Conservation (phyloP, 1,140 invertebrate species). For the Philaenus spumarius region DNA sequence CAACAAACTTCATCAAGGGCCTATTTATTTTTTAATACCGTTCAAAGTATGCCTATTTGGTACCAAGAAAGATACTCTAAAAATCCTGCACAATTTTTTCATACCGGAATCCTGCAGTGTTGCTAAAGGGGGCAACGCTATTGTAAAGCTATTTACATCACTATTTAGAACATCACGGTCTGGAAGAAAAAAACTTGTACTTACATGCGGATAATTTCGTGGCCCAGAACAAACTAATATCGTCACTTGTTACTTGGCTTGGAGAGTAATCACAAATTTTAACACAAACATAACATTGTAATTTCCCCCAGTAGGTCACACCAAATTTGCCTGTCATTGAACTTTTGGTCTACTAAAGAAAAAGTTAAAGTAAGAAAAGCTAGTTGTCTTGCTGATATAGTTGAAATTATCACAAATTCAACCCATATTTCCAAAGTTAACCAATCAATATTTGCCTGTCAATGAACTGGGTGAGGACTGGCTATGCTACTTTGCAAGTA, state of each 20-base stretch:
- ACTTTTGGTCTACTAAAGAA: slow-evolving; percentile 15
- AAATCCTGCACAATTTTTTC: slow-evolving; percentile 18
- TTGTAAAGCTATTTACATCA: slow-evolving; percentile 22
- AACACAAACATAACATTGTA: not conserved
- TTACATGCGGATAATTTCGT: slow-evolving; percentile 23
- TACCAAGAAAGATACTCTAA: slow-evolving; percentile 19
- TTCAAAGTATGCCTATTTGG: slow-evolving; percentile 23
- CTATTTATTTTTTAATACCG: slow-evolving; percentile 20
- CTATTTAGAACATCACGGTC: slow-evolving; percentile 18
- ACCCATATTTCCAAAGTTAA: too few relatives aligned
- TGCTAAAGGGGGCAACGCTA: slow-evolving; percentile 20
- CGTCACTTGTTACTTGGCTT: not conserved
- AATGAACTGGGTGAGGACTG: too few relatives aligned
- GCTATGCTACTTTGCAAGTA: too few relatives aligned
- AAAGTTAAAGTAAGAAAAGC: too few relatives aligned
- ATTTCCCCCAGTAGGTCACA: slow-evolving; percentile 9
- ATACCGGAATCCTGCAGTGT: slow-evolving; percentile 14
- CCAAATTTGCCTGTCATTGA: slow-evolving; percentile 18
- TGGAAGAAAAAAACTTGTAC: slow-evolving; percentile 2
- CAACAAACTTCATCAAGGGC: slow-evolving; percentile 19
- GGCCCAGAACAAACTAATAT: slow-evolving; percentile 22
- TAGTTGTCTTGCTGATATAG: too few relatives aligned
- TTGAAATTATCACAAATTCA: too few relatives aligned
- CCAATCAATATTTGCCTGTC: too few relatives aligned
- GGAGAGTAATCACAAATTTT: not conserved